Evolutionary conservation across 2,888 invertebrate species (phyloP).

Genomic region (Tenthredo distinguenda): DNA sequence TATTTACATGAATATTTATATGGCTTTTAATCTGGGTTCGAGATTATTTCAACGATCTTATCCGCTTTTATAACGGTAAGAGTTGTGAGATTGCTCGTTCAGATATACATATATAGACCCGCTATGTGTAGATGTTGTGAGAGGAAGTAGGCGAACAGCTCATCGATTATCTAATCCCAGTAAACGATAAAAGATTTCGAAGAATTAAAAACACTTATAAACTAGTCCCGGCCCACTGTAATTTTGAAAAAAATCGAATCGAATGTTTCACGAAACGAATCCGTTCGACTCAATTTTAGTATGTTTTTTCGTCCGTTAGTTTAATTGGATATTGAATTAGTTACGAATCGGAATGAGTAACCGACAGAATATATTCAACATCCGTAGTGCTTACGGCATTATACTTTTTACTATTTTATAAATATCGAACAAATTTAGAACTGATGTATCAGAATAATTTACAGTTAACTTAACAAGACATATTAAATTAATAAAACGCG

Average conservation of each 20-base stretch:
- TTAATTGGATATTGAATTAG: not conserved
- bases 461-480: not conserved
- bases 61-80: not conserved
- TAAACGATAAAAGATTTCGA: not conserved
- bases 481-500: not conserved
- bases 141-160: not conserved
- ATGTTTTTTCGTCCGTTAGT: not conserved
- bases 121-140: not conserved
- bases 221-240: not conserved
- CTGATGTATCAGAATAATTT: not conserved
- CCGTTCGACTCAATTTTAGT: not conserved
- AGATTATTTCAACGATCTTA: not conserved
- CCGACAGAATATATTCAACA: too few species aligned
- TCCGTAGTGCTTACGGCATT: not conserved
- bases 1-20: constrained; percentile 30
- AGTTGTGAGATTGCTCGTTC: not conserved
- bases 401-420: not conserved
- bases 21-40: not conserved
- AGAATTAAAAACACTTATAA: not conserved
- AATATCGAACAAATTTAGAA: not conserved
- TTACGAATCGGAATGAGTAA: not conserved
- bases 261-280: not conserved
- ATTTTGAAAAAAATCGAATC: not conserved
- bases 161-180: not conserved
- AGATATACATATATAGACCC: not conserved